Conservation (phyloP, 2,113 vertebrate genomes). For the Nanger granti region DNA sequence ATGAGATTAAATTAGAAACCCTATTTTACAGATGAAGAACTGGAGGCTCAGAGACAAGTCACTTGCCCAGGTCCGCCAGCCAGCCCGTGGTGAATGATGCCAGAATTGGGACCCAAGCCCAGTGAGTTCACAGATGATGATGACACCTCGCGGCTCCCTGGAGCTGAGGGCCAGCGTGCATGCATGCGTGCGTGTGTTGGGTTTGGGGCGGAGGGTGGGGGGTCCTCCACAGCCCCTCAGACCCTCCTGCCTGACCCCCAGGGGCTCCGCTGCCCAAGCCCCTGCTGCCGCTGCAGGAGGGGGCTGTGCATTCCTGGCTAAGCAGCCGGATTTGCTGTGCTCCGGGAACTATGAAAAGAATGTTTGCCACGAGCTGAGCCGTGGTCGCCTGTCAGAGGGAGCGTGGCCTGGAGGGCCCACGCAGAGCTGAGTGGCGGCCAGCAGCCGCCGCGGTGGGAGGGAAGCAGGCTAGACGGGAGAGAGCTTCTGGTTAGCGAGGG, state of each 20-base stretch:
- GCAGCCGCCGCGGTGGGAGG: slow-evolving; percentile 29
- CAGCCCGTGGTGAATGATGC: neutral
- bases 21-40: neutral
- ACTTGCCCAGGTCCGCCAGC: neutral
- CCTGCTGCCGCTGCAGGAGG: slow-evolving; percentile 40
- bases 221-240: neutral
- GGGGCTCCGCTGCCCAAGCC: neutral
- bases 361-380: slow-evolving; percentile 84
- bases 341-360: slow-evolving; percentile 83
- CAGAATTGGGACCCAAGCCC: neutral
- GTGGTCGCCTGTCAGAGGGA: slow-evolving; percentile 74
- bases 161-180: neutral
- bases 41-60: neutral
- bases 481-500: neutral
- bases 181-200: neutral
- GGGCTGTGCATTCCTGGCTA: slow-evolving; percentile 65
- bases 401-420: slow-evolving; percentile 73
- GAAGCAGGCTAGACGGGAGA: neutral
- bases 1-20: neutral
- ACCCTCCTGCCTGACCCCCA: slow-evolving; percentile 11
- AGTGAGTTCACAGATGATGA: neutral
- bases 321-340: slow-evolving; percentile 79
- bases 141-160: neutral
- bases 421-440: neutral
- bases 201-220: neutral